phyloP scores from a whole-genome alignment of 1,140 invertebrate species.

The Macrocentrus cingulum region DNA sequence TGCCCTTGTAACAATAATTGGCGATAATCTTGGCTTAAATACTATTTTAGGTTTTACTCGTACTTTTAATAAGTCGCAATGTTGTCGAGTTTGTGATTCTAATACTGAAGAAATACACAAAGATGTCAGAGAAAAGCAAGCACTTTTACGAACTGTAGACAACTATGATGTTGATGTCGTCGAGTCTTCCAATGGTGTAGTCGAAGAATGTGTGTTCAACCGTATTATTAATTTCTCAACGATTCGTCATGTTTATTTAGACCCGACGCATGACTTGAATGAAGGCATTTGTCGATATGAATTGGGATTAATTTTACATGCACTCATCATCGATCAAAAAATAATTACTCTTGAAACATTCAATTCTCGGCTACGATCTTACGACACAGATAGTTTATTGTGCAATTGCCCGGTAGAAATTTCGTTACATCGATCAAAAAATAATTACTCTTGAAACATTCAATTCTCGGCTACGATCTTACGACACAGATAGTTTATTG shows the following conservation, averaged over 20 bases:
- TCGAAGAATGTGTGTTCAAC: conserved; percentile 9
- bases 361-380: conserved; percentile 31
- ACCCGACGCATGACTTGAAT: conserved; percentile 39
- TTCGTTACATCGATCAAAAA: too few species aligned
- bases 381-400: conserved; percentile 6
- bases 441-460: too few species aligned
- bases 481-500: too few species aligned
- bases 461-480: too few species aligned
- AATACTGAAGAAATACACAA: conserved; percentile 28
- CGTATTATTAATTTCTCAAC: conserved; percentile 31
- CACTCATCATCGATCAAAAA: conserved; percentile 29
- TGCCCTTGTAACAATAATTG: conserved; percentile 34
- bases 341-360: conserved; percentile 32
- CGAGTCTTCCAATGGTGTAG: conserved; percentile 8
- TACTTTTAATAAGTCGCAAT: conserved; percentile 36
- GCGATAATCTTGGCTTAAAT: conserved; percentile 47
- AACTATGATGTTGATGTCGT: conserved; percentile 15
- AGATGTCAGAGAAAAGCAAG: conserved; percentile 27
- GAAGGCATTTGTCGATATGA: conserved; percentile 37
- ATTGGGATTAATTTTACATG: conserved; percentile 29
- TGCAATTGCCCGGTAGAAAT: conserved; percentile 11
- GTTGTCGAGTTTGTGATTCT: conserved; percentile 40
- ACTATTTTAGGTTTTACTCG: conserved; percentile 37
- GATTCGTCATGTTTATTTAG: conserved; percentile 28
- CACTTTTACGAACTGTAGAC: conserved; percentile 22